Evolutionary conservation across 2,888 invertebrate species (phyloP), one percentile per base, ranked within the genome.

Genomic region (Gibbula magus): DNA sequence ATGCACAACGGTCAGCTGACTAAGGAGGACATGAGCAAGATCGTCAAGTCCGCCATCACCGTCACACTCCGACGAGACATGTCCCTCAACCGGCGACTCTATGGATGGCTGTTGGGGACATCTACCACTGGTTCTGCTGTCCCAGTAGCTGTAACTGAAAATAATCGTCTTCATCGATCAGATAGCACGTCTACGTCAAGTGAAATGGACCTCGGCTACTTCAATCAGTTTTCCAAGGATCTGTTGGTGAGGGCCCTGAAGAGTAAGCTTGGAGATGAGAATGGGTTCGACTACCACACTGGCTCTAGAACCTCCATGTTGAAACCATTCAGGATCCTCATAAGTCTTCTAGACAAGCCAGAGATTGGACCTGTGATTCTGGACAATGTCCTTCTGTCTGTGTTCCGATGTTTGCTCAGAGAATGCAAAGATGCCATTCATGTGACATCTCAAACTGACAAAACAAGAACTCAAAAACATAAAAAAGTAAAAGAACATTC

Each of bases 11-110:
- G 95, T 82, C 96, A 96, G 89, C 94, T 94, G 77, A 92, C 93
- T 3, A 87, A 89, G 51, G 93, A 94, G 10, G 96, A 97, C 91
- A 95, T 96, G 94, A 95, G 96, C 74, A 91, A 94, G 79, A 93
- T 96, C 83, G 95, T 96, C 8, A 96, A 96, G 32, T 95, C 96
- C 79, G 95, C 96, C 35, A 93, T 97, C 77, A 93, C 93, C 82
- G 94, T 94, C 2, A 96, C 98, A 83, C 93, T 97, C 75, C 94
- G 97, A 66, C 94, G 98, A 82, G 97, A 98, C 91, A 97, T 97
- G 96, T 97, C 97, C 39, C 94, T 98, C 18, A 98, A 98, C 92
- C 94, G 96, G 85, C 94, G 97, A 51, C 93, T 97, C 45, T 97
- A 96, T 92, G 96, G 96, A 0, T 97, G 97, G 97, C 93, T 98